Base-by-base conservation (phyloP, 2,888 invertebrate species). In the Phortica magna region DNA sequence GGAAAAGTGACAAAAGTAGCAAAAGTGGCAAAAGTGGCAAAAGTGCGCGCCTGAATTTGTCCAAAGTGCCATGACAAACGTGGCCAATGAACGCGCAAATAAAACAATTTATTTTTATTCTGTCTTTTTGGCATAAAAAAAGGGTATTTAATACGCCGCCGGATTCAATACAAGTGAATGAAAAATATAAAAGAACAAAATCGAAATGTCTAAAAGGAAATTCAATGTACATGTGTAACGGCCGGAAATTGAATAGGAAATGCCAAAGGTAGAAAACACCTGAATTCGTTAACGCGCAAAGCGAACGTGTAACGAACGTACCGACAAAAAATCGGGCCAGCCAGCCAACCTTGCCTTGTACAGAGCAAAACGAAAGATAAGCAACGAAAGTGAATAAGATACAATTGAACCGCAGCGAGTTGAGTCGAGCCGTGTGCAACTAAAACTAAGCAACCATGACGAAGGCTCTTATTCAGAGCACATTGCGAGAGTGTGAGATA, bases 241-340 rank as follows among this genome's bases (percentile, higher is more conserved):
- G 4, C 70, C 42, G 70, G 70, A 71, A 71, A 71, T 71, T 71
- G 70, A 71, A 71, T 71, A 55, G 70, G 70, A 71, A 53, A 71
- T 71, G 70, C 55, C 39, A 22, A 31, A 71, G 55, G 70, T 53
- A 71, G n/a, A 31, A 42, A 55, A 22, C 70, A 53, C 53, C 70
- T 55, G 70, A 71, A 53, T 71, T 53, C 55, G 53, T 71, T 71
- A 53, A 42, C 19, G 19, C 43, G 5, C 48, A 68, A 43, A 43
- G 9, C n/a, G 10, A 64, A 39, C 31, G 9, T 14, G 7, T 48
- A 12, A 14, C 48, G 48, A 48, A 31, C 31, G 1, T 31, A 4
- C 2, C 31, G 31, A 31, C 31, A 31, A 4, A 31, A 31, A 31
- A 31, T 31, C 31, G 31, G 31, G 31, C 31, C 5, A 55, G 55